phyloP scores from a whole-genome alignment of 2,113 vertebrate species.

The Tachycineta bicolor region DNA sequence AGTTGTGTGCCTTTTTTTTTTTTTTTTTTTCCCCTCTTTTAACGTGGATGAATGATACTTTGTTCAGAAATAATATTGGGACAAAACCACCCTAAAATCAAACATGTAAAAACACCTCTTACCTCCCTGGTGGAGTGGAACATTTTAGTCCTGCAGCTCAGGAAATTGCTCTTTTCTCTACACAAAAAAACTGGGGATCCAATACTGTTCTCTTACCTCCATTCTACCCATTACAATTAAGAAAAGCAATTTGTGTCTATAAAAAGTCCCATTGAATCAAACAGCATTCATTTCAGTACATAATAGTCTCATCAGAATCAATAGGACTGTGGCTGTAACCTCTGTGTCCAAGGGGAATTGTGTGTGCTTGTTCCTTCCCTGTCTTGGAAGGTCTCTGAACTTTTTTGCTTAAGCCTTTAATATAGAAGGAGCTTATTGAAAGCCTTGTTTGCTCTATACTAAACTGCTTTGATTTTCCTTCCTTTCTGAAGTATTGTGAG shows the following conservation, averaged over 20 bases:
- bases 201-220: background rate
- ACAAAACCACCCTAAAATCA: background rate
- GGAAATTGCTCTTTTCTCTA: background rate
- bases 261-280: background rate
- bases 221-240: background rate
- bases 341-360: background rate
- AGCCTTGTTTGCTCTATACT: background rate
- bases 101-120: background rate
- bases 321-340: background rate
- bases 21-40: background rate
- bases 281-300: background rate
- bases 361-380: background rate
- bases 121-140: background rate
- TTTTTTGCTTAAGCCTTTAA: background rate
- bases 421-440: background rate
- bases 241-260: background rate
- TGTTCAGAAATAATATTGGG: background rate
- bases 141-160: background rate
- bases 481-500: background rate
- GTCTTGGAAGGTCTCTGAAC: background rate
- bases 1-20: background rate
- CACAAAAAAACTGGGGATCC: background rate
- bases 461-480: background rate
- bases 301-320: constrained; percentile 6
- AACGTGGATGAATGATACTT: background rate